Evolutionary conservation across 2,888 invertebrate genomes (phyloP).

Genomic region (Aspidiotus rigidus): DNA sequence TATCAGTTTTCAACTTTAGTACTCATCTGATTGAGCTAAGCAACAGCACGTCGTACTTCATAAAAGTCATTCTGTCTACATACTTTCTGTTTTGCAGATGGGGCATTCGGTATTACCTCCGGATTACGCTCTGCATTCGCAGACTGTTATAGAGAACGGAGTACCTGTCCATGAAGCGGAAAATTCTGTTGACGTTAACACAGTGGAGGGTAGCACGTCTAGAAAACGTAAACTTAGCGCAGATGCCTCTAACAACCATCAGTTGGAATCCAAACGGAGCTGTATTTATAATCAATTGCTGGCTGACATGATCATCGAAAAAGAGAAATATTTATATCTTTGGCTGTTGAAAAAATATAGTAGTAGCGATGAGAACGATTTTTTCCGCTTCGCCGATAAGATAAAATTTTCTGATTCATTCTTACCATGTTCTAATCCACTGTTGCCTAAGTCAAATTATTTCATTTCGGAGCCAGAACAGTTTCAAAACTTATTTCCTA

Average conservation of each 20-base stretch:
- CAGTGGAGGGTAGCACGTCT: slow-evolving; percentile 17
- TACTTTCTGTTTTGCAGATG: slow-evolving; percentile 6
- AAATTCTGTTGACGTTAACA: slow-evolving; percentile 8
- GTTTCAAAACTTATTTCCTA: slow-evolving; percentile 20
- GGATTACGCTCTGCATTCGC: slow-evolving; percentile 27
- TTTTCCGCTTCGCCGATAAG: slow-evolving; percentile 15
- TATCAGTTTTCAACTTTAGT: background rate
- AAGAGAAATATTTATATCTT: slow-evolving; percentile 26
- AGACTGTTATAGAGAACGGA: slow-evolving; percentile 27
- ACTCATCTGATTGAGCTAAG: background rate
- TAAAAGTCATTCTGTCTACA: background rate
- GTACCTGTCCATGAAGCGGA: slow-evolving; percentile 20
- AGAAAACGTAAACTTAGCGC: slow-evolving; percentile 26
- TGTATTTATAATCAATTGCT: slow-evolving; percentile 21
- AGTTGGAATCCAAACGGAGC: slow-evolving; percentile 18
- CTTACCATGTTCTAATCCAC: slow-evolving; percentile 25
- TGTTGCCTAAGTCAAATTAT: slow-evolving; percentile 12
- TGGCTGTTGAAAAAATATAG: slow-evolving; percentile 18
- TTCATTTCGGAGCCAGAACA: slow-evolving; percentile 18
- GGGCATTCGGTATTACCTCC: slow-evolving; percentile 26
- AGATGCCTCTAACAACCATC: slow-evolving; percentile 21
- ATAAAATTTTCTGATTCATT: slow-evolving; percentile 22
- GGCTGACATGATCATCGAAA: slow-evolving; percentile 27
- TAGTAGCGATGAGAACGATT: slow-evolving; percentile 21
- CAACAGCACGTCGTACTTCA: background rate